Evolutionary conservation across 2,113 vertebrate species (phyloP), one percentile per base, ranked within the genome.

Genomic region (Zosterops lateralis): DNA sequence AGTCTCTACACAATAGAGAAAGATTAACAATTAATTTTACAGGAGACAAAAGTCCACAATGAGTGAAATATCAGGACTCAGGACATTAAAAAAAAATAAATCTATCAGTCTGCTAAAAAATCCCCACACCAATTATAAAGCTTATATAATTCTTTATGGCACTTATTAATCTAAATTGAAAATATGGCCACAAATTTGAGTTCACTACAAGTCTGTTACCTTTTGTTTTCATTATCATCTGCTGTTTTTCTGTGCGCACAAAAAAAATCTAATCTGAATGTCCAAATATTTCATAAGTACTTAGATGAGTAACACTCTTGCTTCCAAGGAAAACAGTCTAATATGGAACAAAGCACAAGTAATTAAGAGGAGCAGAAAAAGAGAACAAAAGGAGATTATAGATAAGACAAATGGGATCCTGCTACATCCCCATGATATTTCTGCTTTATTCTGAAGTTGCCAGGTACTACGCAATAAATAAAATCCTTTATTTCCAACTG

Each of bases 121-220:
- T 0, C 0, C 17, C 21, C 10, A 3, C 12, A 16, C 5, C 36
- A 71, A 21, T 62, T 58, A 31, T 32, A 31, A 80, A 67, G 10
- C 6, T 73, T 44, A 25, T 40, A 9, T 65, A 74, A 40, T 40
- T 70, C 20, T 21, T 70, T 40, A 42, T 3, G 28, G 10, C 9
- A 48, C 21, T 89, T 38, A 31, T 53, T 89, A 57, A 72, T 84
- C n/a, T 48, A 38, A 79, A 48, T 7, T 70, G 42, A 91, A 87
- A 87, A 44, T 17, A 54, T 3, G 6, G 10, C 9, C 12, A 47
- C 16, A 79, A 68, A 50, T 64, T 24, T 56, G 32, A 36, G 26
- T 45, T 94, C 18, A 34, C 9, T 1, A 24, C 14, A 50, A 65
- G 29, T 80, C 25, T 70, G 12, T 70, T 50, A 73, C 28, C 12